Base-by-base conservation (phyloP, 2,113 vertebrate genomes). In the Nymphicus hollandicus region DNA sequence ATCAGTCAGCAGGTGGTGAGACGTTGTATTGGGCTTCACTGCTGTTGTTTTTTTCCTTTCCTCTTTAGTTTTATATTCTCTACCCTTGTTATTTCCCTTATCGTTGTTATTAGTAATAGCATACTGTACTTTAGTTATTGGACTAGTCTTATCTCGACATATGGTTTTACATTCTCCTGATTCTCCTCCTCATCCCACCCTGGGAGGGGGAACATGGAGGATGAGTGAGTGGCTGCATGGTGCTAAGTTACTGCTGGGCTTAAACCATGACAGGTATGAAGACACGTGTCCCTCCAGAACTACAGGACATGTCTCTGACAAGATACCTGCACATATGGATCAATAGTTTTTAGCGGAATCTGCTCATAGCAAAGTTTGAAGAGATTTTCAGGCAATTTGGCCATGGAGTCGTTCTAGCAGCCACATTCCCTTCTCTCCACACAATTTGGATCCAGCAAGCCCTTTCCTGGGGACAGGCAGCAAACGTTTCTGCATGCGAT, bases 351-450 rank as follows among this genome's bases (percentile, higher is more conserved):
- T 53, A 37, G 22, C 35, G 20, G 25, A 88, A 74, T 29, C 17
- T 18, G 9, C 46, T 46, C 10, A 37, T 1, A 61, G 13, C 4
- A 17, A 25, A 29, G 10, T 81, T 71, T 35, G 17, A 29, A 35
- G 58, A 56, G 6, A 28, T 68, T 52, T 47, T 81, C 23, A 29
- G 23, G 19, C 37, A 68, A 13, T 37, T 35, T 63, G 33, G 12
- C 39, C 15, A n/a, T 7, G 7, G 19, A 19, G 9, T 11, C 1
- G 0, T 55, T 66, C 28, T 12, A 25, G 44, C 19, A 44, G 16
- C 41, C 16, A 1, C 20, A 7, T 35, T 16, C 14, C 31, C 0
- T 0, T 25, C 61, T 25, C 0, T 0, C 7, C 0, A 1, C 11
- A 13, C 0, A 1, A 4, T 1, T 0, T 3, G 14, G 39, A n/a